These are phyloP conservation scores for Notamacropus eugenii DNA, from an alignment of 2,797 vertebrate genomes.

Conservation along the genomic window DNA sequence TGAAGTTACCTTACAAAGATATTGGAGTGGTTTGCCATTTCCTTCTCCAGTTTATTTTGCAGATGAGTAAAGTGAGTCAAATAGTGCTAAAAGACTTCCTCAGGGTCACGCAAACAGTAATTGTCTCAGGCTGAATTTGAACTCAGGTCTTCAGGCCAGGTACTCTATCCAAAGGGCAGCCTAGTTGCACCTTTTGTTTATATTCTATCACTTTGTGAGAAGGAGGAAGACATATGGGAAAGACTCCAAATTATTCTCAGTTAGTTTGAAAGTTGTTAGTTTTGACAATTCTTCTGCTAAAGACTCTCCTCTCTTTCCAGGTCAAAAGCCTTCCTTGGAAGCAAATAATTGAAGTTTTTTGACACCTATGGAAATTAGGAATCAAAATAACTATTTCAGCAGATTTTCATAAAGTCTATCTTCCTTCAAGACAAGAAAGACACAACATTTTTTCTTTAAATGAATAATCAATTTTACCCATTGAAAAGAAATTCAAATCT, in stretches of 20 bases:
- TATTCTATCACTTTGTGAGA: neutral
- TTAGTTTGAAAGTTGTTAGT: neutral
- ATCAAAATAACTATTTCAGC: neutral
- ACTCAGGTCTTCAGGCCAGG: neutral
- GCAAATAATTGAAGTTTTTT: neutral
- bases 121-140: neutral
- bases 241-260: neutral
- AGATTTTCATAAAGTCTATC: neutral
- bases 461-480: neutral
- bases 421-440: neutral
- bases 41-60: neutral
- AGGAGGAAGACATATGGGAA: neutral
- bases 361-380: neutral
- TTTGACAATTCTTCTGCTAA: neutral
- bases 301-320: neutral
- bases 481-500: neutral
- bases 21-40: neutral
- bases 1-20: neutral
- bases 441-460: neutral
- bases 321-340: constrained; percentile 2
- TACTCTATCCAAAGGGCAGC: neutral
- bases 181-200: neutral
- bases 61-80: neutral
- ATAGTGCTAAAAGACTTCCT: neutral
- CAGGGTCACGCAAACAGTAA: neutral